Evolutionary conservation across 2,888 invertebrate species (phyloP), one percentile per base, ranked within the genome.

Genomic region (Agapostemon virescens): DNA sequence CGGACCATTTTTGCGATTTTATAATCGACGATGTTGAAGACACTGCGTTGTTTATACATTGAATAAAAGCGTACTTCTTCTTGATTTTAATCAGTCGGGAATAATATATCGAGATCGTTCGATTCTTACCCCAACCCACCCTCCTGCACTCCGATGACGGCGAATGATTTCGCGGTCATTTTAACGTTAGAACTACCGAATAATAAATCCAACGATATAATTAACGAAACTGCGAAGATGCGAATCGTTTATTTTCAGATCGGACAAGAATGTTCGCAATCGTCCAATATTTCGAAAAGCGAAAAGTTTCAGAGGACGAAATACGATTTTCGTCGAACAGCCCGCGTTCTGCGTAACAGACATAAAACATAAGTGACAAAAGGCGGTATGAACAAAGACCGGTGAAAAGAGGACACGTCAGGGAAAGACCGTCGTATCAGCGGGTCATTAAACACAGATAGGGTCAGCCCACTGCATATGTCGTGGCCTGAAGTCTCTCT

Each of bases 371-470:
- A 30, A 4, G 7, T 67, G n/a, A 70, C 67, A 72, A 73, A 80
- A 63, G 63, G 42, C 69, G 68, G 68, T 66, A 74, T 63, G 63
- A 36, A 63, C 58, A 77, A 69, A 74, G 36, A 45, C 67, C n/a
- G 69, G 55, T 36, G 15, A 63, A 72, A 74, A 68, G 40, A 80
- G 61, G 58, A 82, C 73, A 69, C 84, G 73, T 73, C 52, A 73
- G 77, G 78, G 67, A 82, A 85, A 85, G 78, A 83, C 64, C 82
- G 75, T 79, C 67, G 75, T 83, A 86, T 89, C 87, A 86, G 85
- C 82, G 88, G 89, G 85, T 90, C 90, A 90, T 90, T 90, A 89
- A 90, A 88, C 90, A 89, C 86, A 86, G 86, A 85, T 87, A 86
- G 86, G 85, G 80, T 84, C 85, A 85, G 82, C 88, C 88, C 88